Evolutionary conservation across 1,140 invertebrate species (phyloP), one percentile per base, ranked within the genome.

Genomic region (Leguminivora glycinivorella): DNA sequence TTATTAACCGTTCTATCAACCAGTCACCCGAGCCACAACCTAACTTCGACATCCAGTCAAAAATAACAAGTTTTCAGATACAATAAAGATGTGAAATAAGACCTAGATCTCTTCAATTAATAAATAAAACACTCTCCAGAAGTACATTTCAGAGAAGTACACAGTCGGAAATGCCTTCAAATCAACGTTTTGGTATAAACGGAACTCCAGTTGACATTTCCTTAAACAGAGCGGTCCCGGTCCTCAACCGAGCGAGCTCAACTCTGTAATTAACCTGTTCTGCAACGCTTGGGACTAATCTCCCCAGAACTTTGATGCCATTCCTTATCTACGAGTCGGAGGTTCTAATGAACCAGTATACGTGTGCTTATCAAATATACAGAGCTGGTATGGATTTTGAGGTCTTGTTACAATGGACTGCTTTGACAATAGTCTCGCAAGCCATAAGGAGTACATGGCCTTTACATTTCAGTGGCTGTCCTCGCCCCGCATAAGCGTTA

Each of bases 381-480:
- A 47, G 4, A 52, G 47, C 7, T 52, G 47, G 19, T 22, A 52
- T 7, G 19, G 47, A 19, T 4, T 10, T 52, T 22, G n/a, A 52
- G 6, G 43, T n/a, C n/a, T 6, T 7, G 43, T 47, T 17, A 47
- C 43, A 47, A 17, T 47, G 43, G 43, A 17, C 17, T 4, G 43
- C 43, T 14, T n/a, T 3, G 4, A 0, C 40, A 1, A 14, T 1
- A 14, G 12, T 43, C 38, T 7, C 29, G 29, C 29, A 31, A 34
- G 0, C 17, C 1, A 22, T 52, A 9, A 9, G 47, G 47, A 52
- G 22, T 52, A 22, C 19, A 22, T 22, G 19, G 47, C 19, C 40
- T 52, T 22, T n/a, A 52, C 47, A 22, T 52, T 52, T 52, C 47
- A 52, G 47, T 52, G 19, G 17, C 47, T 22, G 47, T 52, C 47